Evolutionary conservation across 2,113 vertebrate species (phyloP), one percentile per base, ranked within the genome.

Genomic region (Halcyon malimbica): DNA sequence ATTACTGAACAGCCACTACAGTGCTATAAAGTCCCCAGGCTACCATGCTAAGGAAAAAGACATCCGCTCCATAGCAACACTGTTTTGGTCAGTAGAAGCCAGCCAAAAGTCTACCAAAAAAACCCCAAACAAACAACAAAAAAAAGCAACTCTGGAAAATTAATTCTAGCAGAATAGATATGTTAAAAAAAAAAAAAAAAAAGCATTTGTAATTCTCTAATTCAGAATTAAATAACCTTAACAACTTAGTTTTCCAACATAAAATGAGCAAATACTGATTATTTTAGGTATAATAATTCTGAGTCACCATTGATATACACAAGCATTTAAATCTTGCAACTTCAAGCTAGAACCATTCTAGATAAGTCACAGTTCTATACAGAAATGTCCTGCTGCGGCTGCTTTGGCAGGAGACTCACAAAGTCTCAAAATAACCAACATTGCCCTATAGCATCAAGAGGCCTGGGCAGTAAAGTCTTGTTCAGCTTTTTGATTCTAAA

Each of bases 1-100:
- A 69, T 89, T 87, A 82, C 63, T 76, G 87, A 84, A 91, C 31
- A 60, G 74, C 69, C 51, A 87, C 74, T 39, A 41, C 70, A 87
- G 62, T 33, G 19, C 44, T 83, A 53, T 68, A 33, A 89, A 83
- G 41, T 57, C 28, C 57, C 67, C 77, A 89, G 77, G 69, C 82
- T 82, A n/a, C 41, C 18, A 50, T 3, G 5, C 42, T 57, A 50
- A 71, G 35, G 57, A 88, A 57, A 51, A 85, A 68, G 20, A 78
- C 67, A 62, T 37, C 35, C 60, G 64, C 54, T 78, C 48, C 35
- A 33, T 18, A 81, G 39, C 68, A 81, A 60, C 18, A 2, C 16
- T 50, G 4, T 20, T 89, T 81, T 56, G 84, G 82, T 84, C 60
- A 83, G 41, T 39, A 75, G 33, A 89, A 93, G 42, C 12, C 24